Base-by-base conservation (phyloP, 2,888 invertebrate genomes). In the Platycheirus albimanus region DNA sequence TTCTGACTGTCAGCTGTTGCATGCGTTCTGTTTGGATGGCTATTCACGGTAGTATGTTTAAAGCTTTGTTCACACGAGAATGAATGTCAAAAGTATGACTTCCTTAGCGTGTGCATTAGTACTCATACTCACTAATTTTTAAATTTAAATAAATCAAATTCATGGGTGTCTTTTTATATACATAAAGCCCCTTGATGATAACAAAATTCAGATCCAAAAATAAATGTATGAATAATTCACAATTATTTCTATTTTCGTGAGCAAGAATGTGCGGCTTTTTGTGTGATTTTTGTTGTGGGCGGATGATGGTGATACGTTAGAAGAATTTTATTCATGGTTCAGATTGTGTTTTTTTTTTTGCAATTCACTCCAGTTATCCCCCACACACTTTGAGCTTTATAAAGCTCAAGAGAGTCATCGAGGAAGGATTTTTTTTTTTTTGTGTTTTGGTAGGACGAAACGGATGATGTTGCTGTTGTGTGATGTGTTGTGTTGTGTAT, bases 331-430 rank as follows among this genome's bases (percentile, higher is more conserved):
- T 81, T 76, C 71, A 76, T 81, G 30, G 30, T 77, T 71, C 67
- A 56, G 36, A 28, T 72, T 77, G 38, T 49, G 61, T 83, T 66
- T 36, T 33, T 38, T 38, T 61, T 51, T 45, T 36, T 66, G 30
- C 24, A 52, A 30, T 49, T 58, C 43, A 19, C 71, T 51, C 41
- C 51, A 33, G 41, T 15, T 61, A 49, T 56, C 30, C 58, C 69
- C 80, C 56, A n/a, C 45, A 70, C 49, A 74, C 56, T 74, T 64
- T 74, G 64, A 83, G 83, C 83, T 83, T 83, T 83, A 45, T 64
- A 83, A 83, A 83, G 83, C 83, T 83, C 78, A 69, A 72, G 83
- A 77, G 83, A 83, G 69, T 78, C 74, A 70, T 74, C 78, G 72
- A 69, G 78, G 71, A 72, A 78, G 72, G 77, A 67, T 77, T 54